Base-by-base conservation (phyloP, 2,113 vertebrate species). In the Leptobrachium ailaonicum region DNA sequence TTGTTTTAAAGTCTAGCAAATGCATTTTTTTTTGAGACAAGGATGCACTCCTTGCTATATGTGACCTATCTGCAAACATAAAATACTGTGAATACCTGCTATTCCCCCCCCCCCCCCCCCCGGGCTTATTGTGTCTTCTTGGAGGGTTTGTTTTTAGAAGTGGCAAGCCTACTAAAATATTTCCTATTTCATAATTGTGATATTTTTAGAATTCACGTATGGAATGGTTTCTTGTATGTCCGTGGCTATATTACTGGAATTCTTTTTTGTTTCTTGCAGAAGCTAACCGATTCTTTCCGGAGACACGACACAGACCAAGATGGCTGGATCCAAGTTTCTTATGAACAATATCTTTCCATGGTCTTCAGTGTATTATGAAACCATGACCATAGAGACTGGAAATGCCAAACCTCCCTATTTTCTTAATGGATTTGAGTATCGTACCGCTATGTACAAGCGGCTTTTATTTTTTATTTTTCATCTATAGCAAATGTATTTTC, bases 241-340 rank as follows among this genome's bases (percentile, higher is more conserved):
- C 20, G 1, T 32, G 20, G 20, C 20, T 32, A 32, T 32, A 32
- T 60, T 11, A 60, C 56, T 12, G 56, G 20, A 12, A 13, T 12
- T 60, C 13, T 60, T 3, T n/a, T 56, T 32, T 83, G 0, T 5
- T 32, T 50, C 40, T 82, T 79, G 40, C 91, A 99, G 97, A 97
- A 96, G 89, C 85, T 99, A 92, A 99, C 97, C 0, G 97, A 99
- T 10, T 92, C 97, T 79, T 99, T 99, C 91, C 91, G 97, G 54
- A 91, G 96, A 4, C 98, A 97, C 0, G 98, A 99, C 45, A 99
- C 97, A 0, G 98, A 99, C 82, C 97, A 97, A 73, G 98, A 99
- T 0, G 98, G 98, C 88, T 99, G 98, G 98, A 98, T 99, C 83
- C 97, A 99, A 86, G 95, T 99, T 83, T 99, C 98, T 50, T 99